Evolutionary conservation across 2,797 vertebrate genomes (phyloP), one percentile per base, ranked within the genome.

Genomic region (Poeciliopsis infans): DNA sequence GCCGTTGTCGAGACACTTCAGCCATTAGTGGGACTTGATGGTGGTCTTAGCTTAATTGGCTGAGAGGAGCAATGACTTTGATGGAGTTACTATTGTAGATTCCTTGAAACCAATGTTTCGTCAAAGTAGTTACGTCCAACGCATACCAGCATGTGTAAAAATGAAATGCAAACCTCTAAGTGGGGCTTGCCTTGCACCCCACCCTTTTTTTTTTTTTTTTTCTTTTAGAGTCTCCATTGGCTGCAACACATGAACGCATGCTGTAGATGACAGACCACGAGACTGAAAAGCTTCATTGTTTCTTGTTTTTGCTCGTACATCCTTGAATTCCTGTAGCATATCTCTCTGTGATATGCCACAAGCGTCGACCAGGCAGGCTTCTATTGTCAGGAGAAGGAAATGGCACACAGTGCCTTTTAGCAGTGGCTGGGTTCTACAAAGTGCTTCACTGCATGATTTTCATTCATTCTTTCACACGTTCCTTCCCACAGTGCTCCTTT

Each of bases 111-210:
- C 25, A 12, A 45, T 7, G 12, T 43, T 45, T 13, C 4, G 23
- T 70, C 25, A 45, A 25, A 15, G 68, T 45, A 45, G 66, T 69
- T 43, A 16, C 7, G 68, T 45, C 41, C 12, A 16, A 41, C 5
- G 15, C 16, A 0, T 36, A 23, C n/a, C 79, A 49, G 33, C 2
- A 49, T 4, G 2, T 71, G 36, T 75, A 72, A 79, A 55, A 79
- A 45, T 28, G 20, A 39, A 84, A 80, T 78, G 28, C 55, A 69
- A 80, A 79, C 47, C 46, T 51, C 69, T 74, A 64, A 78, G 80
- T 71, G 46, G 66, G 57, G 45, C 66, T 76, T 57, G n/a, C 77
- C 71, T 61, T 66, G 18, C 61, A 8, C 8, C 31, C 15, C 7
- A 31, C 28, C 57, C 28, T 36, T 36, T 31, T 2, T 36, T 64